These are phyloP conservation scores for Cryptus armator DNA, from an alignment of 2,888 invertebrate genomes.

Conservation along the genomic window DNA sequence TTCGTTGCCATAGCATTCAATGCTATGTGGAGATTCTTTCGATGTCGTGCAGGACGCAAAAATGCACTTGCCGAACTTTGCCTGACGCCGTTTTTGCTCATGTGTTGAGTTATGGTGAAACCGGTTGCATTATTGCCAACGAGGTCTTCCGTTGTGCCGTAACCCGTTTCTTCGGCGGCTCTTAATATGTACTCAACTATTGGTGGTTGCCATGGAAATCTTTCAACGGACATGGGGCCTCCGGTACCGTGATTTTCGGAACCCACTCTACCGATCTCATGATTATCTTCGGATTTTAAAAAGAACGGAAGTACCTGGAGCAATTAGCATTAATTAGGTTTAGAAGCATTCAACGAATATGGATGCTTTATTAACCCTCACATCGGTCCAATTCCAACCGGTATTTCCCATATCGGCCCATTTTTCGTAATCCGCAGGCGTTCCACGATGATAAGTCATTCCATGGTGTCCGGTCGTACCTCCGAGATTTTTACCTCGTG, in stretches of 20 bases:
- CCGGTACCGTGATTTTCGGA: slow-evolving; percentile 87
- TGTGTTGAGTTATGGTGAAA: slow-evolving; percentile 89
- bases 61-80: slow-evolving; percentile 88
- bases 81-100: slow-evolving; percentile 88
- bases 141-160: slow-evolving; percentile 88
- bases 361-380: slow-evolving; percentile 57
- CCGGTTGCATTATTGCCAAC: slow-evolving; percentile 88
- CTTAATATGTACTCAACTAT: slow-evolving; percentile 88
- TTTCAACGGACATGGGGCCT: slow-evolving; percentile 87
- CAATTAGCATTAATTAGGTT: background rate
- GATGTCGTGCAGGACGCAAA: slow-evolving; percentile 86
- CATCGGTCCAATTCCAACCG: slow-evolving; percentile 91
- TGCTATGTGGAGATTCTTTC: slow-evolving; percentile 88
- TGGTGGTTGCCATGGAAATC: slow-evolving; percentile 89
- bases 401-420: slow-evolving; percentile 90
- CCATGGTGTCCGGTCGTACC: slow-evolving; percentile 91
- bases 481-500: slow-evolving; percentile 90
- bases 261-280: slow-evolving; percentile 88
- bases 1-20: slow-evolving; percentile 87
- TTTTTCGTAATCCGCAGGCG: slow-evolving; percentile 90
- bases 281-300: slow-evolving; percentile 89
- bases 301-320: slow-evolving; percentile 89
- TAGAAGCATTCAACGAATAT: background rate
- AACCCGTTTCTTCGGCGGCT: slow-evolving; percentile 88
- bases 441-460: slow-evolving; percentile 94